These are phyloP conservation scores for Neoarius graeffei DNA, from an alignment of 2,113 vertebrate genomes.

Conservation along the genomic window DNA sequence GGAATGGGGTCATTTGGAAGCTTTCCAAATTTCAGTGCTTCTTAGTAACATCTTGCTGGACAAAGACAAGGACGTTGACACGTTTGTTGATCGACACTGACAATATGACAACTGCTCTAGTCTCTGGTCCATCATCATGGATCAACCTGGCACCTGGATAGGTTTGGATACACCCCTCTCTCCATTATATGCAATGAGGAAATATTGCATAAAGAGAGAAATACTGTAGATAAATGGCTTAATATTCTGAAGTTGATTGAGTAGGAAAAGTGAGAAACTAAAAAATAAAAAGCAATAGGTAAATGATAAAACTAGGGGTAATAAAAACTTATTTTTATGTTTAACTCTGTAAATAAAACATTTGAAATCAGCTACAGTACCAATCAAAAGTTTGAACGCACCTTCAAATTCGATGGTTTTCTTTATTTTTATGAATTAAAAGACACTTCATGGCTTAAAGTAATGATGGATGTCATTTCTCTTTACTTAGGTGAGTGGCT, in stretches of 20 bases:
- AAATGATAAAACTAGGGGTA: not conserved
- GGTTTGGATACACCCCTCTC: no score
- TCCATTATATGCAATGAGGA: not conserved
- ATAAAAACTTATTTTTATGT: no score
- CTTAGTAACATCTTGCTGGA: not conserved
- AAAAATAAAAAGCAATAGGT: not conserved
- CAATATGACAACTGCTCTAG: not conserved
- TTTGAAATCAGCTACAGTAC: no score
- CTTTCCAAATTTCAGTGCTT: not conserved
- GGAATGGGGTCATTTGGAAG: not conserved
- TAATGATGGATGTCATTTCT: no score
- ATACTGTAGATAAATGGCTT: not conserved
- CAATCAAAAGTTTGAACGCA: no score
- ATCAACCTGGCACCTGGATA: not conserved
- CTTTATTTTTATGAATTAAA: no score
- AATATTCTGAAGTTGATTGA: not conserved
- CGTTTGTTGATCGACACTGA: not conserved
- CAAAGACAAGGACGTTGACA: not conserved
- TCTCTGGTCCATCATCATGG: not conserved
- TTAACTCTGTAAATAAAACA: no score
- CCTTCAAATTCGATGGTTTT: no score
- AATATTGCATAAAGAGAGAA: not conserved
- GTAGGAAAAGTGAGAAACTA: not conserved
- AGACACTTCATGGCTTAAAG: no score
- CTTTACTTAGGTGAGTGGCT: no score